phyloP scores from a whole-genome alignment of 2,797 vertebrate genomes.

The Cossypha caffra region DNA sequence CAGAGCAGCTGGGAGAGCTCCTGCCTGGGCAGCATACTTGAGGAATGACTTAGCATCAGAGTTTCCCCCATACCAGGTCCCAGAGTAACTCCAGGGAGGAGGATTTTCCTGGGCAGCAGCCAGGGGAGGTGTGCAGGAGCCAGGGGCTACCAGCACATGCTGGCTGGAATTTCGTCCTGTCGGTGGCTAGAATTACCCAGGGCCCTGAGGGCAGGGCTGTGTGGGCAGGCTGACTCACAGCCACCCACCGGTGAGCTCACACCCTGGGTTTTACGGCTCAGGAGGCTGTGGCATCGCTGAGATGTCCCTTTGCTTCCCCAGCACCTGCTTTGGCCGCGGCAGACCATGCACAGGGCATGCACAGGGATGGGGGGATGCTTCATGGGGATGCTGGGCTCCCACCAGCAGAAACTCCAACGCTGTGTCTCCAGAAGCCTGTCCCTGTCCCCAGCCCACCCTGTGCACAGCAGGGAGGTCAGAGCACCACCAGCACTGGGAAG shows the following conservation, averaged over 20 bases:
- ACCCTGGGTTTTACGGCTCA: background rate
- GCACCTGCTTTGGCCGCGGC: background rate
- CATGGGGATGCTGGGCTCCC: background rate
- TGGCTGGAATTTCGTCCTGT: background rate
- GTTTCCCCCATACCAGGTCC: background rate
- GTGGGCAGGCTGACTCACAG: background rate
- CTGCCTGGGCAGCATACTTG: rapidly evolving
- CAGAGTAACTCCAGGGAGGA: background rate
- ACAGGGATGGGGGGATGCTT: background rate
- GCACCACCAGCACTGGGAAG: rapidly evolving
- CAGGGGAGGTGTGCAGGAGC: background rate
- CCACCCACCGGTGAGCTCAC: background rate
- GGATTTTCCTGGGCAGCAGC: background rate
- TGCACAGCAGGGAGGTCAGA: background rate
- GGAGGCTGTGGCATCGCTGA: background rate
- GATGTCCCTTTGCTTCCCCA: background rate
- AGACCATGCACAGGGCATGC: rapidly evolving
- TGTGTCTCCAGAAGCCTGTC: background rate
- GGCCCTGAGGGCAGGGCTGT: background rate
- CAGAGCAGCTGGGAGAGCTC: background rate
- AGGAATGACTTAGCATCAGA: background rate
- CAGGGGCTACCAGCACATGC: background rate
- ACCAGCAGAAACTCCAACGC: rapidly evolving
- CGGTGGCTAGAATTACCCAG: background rate
- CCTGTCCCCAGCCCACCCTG: background rate